Evolutionary conservation across 2,797 vertebrate species (phyloP).

Genomic region (Acrossocheilus fasciatus): DNA sequence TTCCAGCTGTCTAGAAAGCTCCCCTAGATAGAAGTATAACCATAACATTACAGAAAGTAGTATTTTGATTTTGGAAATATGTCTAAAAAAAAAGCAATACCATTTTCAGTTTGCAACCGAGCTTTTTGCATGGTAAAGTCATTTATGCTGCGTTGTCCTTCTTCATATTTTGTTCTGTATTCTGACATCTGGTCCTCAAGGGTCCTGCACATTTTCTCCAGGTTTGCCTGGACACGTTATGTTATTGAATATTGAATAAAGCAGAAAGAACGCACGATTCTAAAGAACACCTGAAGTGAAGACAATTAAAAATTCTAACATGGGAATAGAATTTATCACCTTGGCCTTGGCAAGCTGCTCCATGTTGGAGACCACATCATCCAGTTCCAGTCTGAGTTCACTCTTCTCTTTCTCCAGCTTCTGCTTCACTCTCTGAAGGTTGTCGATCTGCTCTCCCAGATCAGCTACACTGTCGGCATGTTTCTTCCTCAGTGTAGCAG

Average conservation of each 20-base stretch:
- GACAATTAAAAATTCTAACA: not conserved
- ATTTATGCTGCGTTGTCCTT: constrained; percentile 84
- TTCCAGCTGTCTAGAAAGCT: constrained; percentile 82
- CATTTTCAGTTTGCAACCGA: constrained; percentile 88
- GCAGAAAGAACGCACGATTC: not conserved
- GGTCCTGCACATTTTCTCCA: constrained; percentile 88
- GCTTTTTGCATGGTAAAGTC: constrained; percentile 85
- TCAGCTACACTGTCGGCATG: not conserved
- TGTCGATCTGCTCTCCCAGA: constrained; percentile 88
- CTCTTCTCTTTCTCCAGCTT: constrained; percentile 77
- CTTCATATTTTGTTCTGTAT: constrained; percentile 82
- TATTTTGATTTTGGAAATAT: not conserved
- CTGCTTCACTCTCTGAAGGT: constrained; percentile 86
- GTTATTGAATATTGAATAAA: not conserved
- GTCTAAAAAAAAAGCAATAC: constrained; percentile 63
- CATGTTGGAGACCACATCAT: constrained; percentile 84
- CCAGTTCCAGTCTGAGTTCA: constrained; percentile 75
- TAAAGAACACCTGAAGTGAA: not conserved
- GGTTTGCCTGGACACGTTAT: not conserved
- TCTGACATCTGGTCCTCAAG: constrained; percentile 88
- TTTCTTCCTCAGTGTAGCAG: not conserved
- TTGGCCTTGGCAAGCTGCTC: constrained; percentile 83
- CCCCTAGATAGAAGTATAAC: constrained; percentile 70
- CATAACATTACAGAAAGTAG: not conserved
- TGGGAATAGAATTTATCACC: constrained; percentile 66